Percentiles rank a stretch among this genome's conserved stretches.
phyloP scores from a whole-genome alignment of 2,113 vertebrate species.

The Heterotis niloticus region DNA sequence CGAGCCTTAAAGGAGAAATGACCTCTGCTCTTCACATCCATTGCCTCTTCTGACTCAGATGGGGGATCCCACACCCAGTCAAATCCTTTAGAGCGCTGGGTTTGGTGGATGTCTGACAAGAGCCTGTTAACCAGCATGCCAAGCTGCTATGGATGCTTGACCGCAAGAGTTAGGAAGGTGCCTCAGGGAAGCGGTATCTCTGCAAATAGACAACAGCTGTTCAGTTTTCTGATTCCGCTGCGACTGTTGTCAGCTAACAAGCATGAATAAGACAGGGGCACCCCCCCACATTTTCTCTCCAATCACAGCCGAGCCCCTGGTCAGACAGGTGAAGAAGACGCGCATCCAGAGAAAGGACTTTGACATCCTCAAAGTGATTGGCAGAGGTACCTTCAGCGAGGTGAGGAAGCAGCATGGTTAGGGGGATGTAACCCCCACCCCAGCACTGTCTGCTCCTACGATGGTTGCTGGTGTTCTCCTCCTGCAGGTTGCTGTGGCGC shows the following conservation, averaged over 20 bases:
- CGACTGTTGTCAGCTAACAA: neutral
- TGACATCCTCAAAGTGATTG: conserved; percentile 82
- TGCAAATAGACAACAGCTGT: neutral
- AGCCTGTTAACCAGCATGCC: neutral
- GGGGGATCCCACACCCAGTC: neutral
- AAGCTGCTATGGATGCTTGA: neutral
- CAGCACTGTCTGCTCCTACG: neutral
- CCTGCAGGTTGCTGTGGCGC: conserved; percentile 73
- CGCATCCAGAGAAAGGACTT: conserved; percentile 77
- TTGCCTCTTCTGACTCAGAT: neutral
- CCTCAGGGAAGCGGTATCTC: neutral
- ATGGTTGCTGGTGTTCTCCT: neutral
- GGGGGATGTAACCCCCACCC: neutral
- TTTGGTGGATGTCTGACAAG: neutral
- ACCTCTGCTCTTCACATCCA: neutral
- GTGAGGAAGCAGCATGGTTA: conserved; percentile 51
- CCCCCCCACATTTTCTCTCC: neutral
- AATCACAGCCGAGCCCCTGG: conserved; percentile 63
- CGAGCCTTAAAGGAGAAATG: conserved; percentile 21
- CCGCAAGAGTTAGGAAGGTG: neutral
- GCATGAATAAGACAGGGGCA: neutral
- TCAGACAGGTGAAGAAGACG: conserved; percentile 64
- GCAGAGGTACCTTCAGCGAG: conserved; percentile 81
- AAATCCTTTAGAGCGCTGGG: neutral
- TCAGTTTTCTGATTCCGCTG: neutral